phyloP scores from a whole-genome alignment of 30 jellyfish, hydroid and myxozoan genomes.

The Pelagia noctiluca region DNA sequence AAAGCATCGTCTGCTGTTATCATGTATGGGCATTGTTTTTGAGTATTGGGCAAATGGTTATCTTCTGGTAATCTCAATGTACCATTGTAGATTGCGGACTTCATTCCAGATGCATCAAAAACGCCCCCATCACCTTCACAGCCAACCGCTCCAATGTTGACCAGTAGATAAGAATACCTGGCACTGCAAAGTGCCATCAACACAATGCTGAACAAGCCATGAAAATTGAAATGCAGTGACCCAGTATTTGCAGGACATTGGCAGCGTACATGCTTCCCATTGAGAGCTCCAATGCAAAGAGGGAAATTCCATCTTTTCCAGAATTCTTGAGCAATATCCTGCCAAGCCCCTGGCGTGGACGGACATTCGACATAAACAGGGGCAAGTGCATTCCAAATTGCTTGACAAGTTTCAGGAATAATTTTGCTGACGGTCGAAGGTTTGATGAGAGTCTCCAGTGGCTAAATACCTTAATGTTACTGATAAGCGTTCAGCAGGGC shows the following conservation, averaged over 20 bases:
- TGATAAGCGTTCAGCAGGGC: conserved; percentile 37
- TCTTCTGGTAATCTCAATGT: conserved; percentile 16
- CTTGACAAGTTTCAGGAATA: conserved; percentile 38
- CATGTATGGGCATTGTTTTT: conserved; percentile 43
- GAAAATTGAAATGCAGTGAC: no score
- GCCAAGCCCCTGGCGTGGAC: conserved; percentile 27
- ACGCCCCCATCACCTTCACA: conserved; percentile 48
- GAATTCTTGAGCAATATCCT: conserved; percentile 48
- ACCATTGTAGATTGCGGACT: conserved; percentile 17
- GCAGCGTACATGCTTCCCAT: conserved; percentile 45
- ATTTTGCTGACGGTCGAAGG: conserved; percentile 35
- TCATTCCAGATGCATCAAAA: conserved; percentile 23
- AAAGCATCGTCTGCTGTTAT: conserved; percentile 67
- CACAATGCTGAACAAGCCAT: no score
- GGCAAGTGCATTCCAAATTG: conserved; percentile 50
- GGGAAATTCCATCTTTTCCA: conserved; percentile 42
- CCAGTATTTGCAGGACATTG: conserved; percentile 49
- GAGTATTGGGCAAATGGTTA: conserved; percentile 18
- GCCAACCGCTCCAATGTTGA: no score
- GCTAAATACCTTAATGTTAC: conserved; percentile 44
- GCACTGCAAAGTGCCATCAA: no score
- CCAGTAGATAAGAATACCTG: no score
- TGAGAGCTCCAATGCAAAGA: no score
- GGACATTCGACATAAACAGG: conserved; percentile 25
- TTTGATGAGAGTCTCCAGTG: conserved; percentile 26